Base-by-base conservation (phyloP, 1,140 invertebrate genomes). In the Caenorhabditis tropicalis region DNA sequence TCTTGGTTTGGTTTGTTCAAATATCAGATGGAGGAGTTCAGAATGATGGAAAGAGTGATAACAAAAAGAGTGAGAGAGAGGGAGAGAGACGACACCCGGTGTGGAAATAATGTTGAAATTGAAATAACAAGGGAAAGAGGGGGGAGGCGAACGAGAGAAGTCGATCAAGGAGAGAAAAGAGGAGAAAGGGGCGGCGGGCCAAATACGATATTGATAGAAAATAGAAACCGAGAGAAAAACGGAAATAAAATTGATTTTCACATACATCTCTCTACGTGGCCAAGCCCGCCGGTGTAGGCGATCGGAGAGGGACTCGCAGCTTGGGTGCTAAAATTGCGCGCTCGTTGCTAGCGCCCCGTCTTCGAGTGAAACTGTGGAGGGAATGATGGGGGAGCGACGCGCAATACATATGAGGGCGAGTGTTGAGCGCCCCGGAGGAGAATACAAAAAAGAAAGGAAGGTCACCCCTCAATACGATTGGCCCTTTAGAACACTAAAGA, bases 201-300 rank as follows among this genome's bases (percentile, higher is more conserved):
- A 74, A 74, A 74, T 74, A 74, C 65, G 65, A 74, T 74, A 74
- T 74, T 74, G 65, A 74, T 74, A 74, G 33, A 74, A 74, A 74
- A 74, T 74, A 74, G 33, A 74, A 74, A 74, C 58, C 58, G 65
- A 74, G 36, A 74, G 65, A 74, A 74, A 74, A 74, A 74, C 36
- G 36, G 36, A 74, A 74, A 39, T 46, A 74, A 74, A 74, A 74
- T 74, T 74, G 65, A 74, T 74, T 74, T 46, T 74, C 65, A 39
- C 65, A 74, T 74, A 43, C 65, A 74, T 43, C 39, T 43, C 39
- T 46, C 65, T 46, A 43, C 65, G 36, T 74, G 36, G 10, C 29
- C 29, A 56, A 56, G 58, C 58, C 29, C 33, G 58, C 58, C 58
- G 15, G 16, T 33, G 33, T 36, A n/a, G 31, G 29, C 58, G 58